Conservation (phyloP, 2,113 vertebrate genomes). For the Pelecanus crispus region DNA sequence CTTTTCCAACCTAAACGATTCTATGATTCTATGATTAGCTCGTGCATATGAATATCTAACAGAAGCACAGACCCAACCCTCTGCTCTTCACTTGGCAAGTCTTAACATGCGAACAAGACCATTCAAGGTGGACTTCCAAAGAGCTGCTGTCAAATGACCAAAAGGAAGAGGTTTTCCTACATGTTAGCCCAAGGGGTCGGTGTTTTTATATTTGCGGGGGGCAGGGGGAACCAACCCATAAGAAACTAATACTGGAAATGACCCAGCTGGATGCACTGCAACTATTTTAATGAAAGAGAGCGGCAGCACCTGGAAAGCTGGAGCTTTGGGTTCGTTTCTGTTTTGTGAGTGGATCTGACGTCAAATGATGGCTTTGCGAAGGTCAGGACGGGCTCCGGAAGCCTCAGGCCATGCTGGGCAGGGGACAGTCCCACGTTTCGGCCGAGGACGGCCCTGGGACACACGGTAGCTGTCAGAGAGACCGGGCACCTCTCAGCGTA, state of each 20-base stretch:
- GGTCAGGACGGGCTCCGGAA: neutral
- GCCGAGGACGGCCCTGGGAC: neutral
- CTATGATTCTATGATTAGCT: too few species aligned
- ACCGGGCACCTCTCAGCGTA: neutral
- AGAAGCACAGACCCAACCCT: neutral
- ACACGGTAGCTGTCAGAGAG: neutral
- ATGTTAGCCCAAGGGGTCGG: neutral
- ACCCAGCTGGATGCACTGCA: neutral
- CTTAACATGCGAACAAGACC: neutral
- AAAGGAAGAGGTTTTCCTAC: neutral
- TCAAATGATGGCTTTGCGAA: neutral
- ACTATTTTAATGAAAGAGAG: neutral
- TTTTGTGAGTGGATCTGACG: neutral
- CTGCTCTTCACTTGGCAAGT: neutral
- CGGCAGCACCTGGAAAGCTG: neutral
- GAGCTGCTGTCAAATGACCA: neutral
- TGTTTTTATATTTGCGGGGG: neutral
- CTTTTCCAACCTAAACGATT: too few species aligned
- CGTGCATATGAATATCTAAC: neutral
- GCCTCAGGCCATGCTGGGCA: neutral
- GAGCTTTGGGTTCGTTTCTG: neutral
- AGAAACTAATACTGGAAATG: neutral
- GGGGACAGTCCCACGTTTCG: fast-evolving
- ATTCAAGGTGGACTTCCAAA: neutral
- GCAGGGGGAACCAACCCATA: fast-evolving